phyloP scores from a whole-genome alignment of 2,797 vertebrate genomes.

The Borostomias antarcticus region DNA sequence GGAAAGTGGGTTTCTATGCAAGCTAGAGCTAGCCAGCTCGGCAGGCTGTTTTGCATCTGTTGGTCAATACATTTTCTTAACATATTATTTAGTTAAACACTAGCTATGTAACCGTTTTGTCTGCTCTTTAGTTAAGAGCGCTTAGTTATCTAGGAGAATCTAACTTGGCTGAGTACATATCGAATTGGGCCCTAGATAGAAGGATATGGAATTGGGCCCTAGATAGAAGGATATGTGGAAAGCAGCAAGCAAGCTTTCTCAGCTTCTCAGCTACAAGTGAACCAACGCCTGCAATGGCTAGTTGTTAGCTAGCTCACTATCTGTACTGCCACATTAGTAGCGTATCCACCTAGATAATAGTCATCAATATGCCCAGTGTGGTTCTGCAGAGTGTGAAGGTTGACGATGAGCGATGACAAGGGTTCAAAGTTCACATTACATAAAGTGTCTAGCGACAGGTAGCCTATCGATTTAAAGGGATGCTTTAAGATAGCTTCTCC shows the following conservation, averaged over 20 bases:
- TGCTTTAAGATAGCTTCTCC: not conserved
- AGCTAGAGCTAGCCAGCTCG: constrained; percentile 45
- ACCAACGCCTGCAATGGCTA: not conserved
- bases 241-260: not conserved
- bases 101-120: not conserved
- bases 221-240: not conserved
- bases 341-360: too few relatives aligned
- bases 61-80: not conserved
- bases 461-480: not conserved
- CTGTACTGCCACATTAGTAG: too few relatives aligned
- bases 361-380: too few relatives aligned
- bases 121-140: not conserved
- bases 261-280: not conserved
- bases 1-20: too few relatives aligned
- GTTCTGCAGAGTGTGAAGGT: not conserved
- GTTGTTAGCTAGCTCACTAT: not conserved
- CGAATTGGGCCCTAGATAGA: not conserved
- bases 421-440: not conserved
- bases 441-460: not conserved
- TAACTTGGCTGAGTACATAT: too few relatives aligned
- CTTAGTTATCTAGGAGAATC: not conserved
- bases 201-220: not conserved
- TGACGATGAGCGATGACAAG: not conserved
- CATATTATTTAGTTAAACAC: not conserved
- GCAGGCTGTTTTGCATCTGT: constrained; percentile 60